Base-by-base conservation (phyloP, 2,888 invertebrate species). In the Sycophila texana region DNA sequence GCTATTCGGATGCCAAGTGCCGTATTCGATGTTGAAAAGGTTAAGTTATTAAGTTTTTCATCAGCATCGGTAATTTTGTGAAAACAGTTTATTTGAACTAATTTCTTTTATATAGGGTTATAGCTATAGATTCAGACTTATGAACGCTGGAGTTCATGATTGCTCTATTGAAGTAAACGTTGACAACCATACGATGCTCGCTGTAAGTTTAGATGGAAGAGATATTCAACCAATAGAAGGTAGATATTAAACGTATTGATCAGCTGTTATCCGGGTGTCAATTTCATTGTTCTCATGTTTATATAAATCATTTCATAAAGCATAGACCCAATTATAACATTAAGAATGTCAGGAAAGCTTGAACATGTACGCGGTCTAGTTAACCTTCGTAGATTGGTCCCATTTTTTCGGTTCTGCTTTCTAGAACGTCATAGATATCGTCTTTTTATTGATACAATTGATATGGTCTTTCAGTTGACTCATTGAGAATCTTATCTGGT, bases 81-180 rank as follows among this genome's bases (percentile, higher is more conserved):
- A 3, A n/a, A 5, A 4, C 39, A 39, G 4, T 14, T 63, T 13
- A 30, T n/a, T 18, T 47, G 12, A 14, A n/a, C 13, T 18, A 47
- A 4, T 13, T 10, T 65, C 22, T n/a, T 10, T 5, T 14, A 13
- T 57, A 7, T 22, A 77, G 72, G 71, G 51, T 30, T 22, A 47
- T 4, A 92, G 94, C 80, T 96, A 97, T 87, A 93, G 97, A 77
- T 96, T 97, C 85, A 92, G 97, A 39, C 90, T 96, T 68, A 95
- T 97, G 85, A 96, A 96, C 86, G 95, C 96, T 0, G 97, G 96
- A 86, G 96, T 96, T 87, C 92, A 97, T 63, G 97, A 97, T 89
- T 97, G 97, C 84, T 97, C 97, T 0, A 94, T 97, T 77, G 95
- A 96, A 87, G 89, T 97, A 83, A 95, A 96, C 0, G 92, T 97